A percentile compares a stretch with the other conserved stretches of the same genome.
Conservation (phyloP, 2,888 invertebrate species). For the Zygaena filipendulae region DNA sequence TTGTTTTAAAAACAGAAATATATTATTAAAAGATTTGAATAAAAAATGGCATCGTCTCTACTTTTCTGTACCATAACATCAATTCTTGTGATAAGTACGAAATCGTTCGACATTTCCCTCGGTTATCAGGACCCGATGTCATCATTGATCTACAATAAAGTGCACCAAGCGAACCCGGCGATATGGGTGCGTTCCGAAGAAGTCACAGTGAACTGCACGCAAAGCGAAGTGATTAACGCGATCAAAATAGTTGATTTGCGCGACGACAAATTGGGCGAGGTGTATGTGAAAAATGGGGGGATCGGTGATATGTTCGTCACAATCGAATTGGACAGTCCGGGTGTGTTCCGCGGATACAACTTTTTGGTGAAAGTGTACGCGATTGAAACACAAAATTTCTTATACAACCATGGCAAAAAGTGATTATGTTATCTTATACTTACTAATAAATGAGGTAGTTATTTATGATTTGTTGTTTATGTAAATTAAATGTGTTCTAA, state of each 20-base stretch:
- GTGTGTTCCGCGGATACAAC: slow-evolving; percentile 39
- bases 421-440: slow-evolving; percentile 13
- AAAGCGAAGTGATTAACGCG: slow-evolving; percentile 40
- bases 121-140: slow-evolving; percentile 40
- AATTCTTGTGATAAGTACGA: slow-evolving; percentile 1
- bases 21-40: no score
- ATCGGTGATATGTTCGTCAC: slow-evolving; percentile 39
- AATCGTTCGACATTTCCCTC: slow-evolving; percentile 22
- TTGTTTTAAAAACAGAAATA: no score
- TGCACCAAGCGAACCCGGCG: slow-evolving; percentile 46
- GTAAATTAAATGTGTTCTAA: slow-evolving; percentile 13
- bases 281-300: slow-evolving; percentile 37
- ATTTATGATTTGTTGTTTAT: slow-evolving; percentile 10
- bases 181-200: slow-evolving; percentile 38
- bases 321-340: slow-evolving; percentile 40
- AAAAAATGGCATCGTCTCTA: no score
- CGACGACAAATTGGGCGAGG: slow-evolving; percentile 40
- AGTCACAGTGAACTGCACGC: slow-evolving; percentile 36
- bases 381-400: slow-evolving; percentile 28
- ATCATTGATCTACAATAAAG: slow-evolving; percentile 40
- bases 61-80: no score
- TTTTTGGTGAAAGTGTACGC: slow-evolving; percentile 49
- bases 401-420: slow-evolving; percentile 30
- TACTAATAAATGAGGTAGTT: no score
- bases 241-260: slow-evolving; percentile 39